Percentiles rank a stretch among this genome's conserved stretches.
Conservation (phyloP, 2,888 invertebrate genomes). For the Beris chalybata region DNA sequence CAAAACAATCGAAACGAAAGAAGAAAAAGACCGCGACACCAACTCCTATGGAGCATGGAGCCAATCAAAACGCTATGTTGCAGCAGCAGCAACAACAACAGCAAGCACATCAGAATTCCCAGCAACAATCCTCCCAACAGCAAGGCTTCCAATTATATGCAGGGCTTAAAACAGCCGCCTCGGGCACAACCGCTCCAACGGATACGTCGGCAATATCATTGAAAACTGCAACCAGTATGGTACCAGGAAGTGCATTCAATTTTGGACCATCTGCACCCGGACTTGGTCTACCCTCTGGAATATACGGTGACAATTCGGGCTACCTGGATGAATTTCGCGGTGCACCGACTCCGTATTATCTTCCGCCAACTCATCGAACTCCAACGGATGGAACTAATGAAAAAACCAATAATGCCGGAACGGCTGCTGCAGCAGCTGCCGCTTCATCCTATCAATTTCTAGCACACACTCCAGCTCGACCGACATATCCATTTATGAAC, state of each 20-base stretch:
- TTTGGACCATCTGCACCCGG: constrained; percentile 71
- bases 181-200: constrained; percentile 39
- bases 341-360: constrained; percentile 65
- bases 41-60: constrained; percentile 23
- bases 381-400: constrained; percentile 47
- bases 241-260: constrained; percentile 82
- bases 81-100: constrained; percentile 48
- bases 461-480: constrained; percentile 62
- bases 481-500: constrained; percentile 66
- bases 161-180: constrained; percentile 57
- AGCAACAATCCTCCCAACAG: constrained; percentile 41
- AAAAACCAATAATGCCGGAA: constrained; percentile 59
- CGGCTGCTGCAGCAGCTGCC: constrained; percentile 54
- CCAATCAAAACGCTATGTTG: constrained; percentile 45
- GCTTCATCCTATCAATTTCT: constrained; percentile 65
- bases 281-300: constrained; percentile 60
- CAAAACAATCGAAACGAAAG: constrained; percentile 14
- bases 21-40: constrained; percentile 18
- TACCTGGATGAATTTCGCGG: constrained; percentile 70
- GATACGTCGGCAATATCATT: constrained; percentile 61
- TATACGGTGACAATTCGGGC: constrained; percentile 67
- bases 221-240: constrained; percentile 67
- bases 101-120: constrained; percentile 43
- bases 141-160: constrained; percentile 65
- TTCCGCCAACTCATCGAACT: constrained; percentile 57